Evolutionary conservation across 2,797 vertebrate genomes (phyloP).

Genomic region (Acanthopagrus latus): DNA sequence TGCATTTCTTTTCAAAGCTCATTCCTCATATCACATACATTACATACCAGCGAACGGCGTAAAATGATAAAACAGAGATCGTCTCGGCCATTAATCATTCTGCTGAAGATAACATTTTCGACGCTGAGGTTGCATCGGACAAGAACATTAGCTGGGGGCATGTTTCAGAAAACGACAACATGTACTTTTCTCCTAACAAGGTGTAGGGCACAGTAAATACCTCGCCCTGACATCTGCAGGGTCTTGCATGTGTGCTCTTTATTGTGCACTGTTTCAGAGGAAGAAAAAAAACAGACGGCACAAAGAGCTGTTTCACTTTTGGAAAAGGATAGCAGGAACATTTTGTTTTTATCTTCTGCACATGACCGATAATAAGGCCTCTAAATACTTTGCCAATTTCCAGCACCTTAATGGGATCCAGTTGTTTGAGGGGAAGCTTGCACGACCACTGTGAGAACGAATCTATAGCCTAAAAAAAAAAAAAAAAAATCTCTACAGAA

Average conservation of each 20-base stretch:
- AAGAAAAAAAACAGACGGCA: slow-evolving; percentile 13
- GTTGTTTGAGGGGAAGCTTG: slow-evolving; percentile 26
- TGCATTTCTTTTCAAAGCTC: neutral
- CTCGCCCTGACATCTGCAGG: slow-evolving; percentile 31
- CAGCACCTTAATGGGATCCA: slow-evolving; percentile 43
- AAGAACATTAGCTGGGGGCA: slow-evolving; percentile 45
- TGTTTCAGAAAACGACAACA: slow-evolving; percentile 24
- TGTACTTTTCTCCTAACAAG: slow-evolving; percentile 42
- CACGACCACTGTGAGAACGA: slow-evolving; percentile 11
- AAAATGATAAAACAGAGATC: neutral
- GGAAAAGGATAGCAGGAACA: slow-evolving; percentile 1
- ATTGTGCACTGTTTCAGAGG: neutral
- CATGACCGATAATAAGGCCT: slow-evolving; percentile 3
- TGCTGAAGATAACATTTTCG: neutral
- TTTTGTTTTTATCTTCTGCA: slow-evolving; percentile 22
- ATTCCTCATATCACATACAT: slow-evolving; percentile 9
- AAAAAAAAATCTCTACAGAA: slow-evolving; percentile 9
- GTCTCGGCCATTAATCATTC: slow-evolving; percentile 30
- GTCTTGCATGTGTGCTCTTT: slow-evolving; percentile 33
- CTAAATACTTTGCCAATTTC: slow-evolving; percentile 31
- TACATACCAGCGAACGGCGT: neutral
- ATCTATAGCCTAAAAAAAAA: neutral
- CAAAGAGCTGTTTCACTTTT: slow-evolving; percentile 1
- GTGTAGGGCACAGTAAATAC: slow-evolving; percentile 32
- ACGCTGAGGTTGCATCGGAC: neutral